Percentiles rank a stretch among this genome's conserved stretches.
Conservation (phyloP, 2,797 vertebrate species). For the Apogon hyalosoma region DNA sequence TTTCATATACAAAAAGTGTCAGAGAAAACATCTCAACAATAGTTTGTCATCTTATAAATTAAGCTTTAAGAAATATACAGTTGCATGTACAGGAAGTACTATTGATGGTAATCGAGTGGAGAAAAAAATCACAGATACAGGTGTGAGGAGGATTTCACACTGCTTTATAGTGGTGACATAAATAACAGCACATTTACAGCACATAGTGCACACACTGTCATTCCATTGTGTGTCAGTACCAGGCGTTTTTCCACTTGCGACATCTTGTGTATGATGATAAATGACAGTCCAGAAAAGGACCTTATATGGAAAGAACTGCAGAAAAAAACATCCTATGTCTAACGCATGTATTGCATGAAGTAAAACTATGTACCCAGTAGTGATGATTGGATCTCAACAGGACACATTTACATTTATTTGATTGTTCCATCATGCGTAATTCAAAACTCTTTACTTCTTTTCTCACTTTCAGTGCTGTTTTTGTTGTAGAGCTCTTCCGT, state of each 20-base stretch:
- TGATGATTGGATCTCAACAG: conserved; percentile 7
- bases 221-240: conserved; percentile 2
- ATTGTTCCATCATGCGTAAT: conserved; percentile 39
- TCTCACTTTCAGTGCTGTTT: background rate
- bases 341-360: conserved; percentile 11
- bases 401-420: conserved; percentile 13
- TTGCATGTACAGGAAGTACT: conserved; percentile 44
- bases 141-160: conserved; percentile 34
- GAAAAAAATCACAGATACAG: conserved; percentile 39
- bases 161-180: conserved; percentile 49
- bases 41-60: conserved; percentile 77
- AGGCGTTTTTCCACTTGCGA: conserved; percentile 9
- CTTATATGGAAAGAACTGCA: conserved; percentile 14
- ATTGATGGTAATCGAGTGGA: conserved; percentile 28
- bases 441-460: conserved; percentile 16
- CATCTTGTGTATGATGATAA: background rate
- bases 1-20: conserved; percentile 74
- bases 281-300: conserved; percentile 16
- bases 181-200: conserved; percentile 73
- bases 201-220: conserved; percentile 13
- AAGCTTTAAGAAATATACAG: conserved; percentile 69
- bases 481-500: conserved; percentile 2
- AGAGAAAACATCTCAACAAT: conserved; percentile 67
- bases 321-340: background rate
- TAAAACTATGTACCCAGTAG: background rate